Percentiles rank a stretch among this genome's conserved stretches.
phyloP scores from a whole-genome alignment of 2,888 invertebrate genomes.

The Rhyacophila evoluta region DNA sequence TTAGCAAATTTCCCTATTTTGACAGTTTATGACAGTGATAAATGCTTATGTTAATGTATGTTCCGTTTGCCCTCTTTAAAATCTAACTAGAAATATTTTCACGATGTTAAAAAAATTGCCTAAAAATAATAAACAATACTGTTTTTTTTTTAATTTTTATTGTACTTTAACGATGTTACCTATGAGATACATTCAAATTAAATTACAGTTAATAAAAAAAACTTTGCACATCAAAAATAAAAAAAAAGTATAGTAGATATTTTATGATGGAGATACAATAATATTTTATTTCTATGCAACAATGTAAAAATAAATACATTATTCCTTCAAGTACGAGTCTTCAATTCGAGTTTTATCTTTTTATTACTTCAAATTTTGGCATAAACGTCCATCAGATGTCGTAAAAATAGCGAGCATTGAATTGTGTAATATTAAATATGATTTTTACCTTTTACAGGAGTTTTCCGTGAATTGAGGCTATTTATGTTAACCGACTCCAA shows the following conservation, averaged over 20 bases:
- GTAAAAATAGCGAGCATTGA: not conserved
- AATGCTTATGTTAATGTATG: not conserved
- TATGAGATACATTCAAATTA: too few relatives aligned
- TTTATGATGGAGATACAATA: not conserved
- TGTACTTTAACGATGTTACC: too few relatives aligned
- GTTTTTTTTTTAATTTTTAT: too few relatives aligned
- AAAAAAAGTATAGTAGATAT: too few relatives aligned
- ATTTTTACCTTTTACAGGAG: too few relatives aligned
- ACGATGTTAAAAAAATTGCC: too few relatives aligned
- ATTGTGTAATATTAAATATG: not conserved
- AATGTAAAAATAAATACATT: not conserved
- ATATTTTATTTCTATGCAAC: not conserved
- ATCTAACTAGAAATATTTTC: too few relatives aligned
- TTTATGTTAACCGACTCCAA: too few relatives aligned
- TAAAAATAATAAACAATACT: too few relatives aligned
- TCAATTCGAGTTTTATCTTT: not conserved
- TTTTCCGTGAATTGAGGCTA: too few relatives aligned
- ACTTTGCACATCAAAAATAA: too few relatives aligned
- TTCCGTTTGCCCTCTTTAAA: not conserved
- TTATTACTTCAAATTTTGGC: not conserved
- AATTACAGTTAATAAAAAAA: too few relatives aligned
- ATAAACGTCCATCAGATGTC: not conserved
- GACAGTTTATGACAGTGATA: slow-evolving; percentile 17
- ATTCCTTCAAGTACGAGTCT: not conserved
- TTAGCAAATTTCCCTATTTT: slow-evolving; percentile 1